These are phyloP conservation scores for Mormyrops boulengeri DNA, from an alignment of 2,797 vertebrate species.

Conservation along the genomic window DNA sequence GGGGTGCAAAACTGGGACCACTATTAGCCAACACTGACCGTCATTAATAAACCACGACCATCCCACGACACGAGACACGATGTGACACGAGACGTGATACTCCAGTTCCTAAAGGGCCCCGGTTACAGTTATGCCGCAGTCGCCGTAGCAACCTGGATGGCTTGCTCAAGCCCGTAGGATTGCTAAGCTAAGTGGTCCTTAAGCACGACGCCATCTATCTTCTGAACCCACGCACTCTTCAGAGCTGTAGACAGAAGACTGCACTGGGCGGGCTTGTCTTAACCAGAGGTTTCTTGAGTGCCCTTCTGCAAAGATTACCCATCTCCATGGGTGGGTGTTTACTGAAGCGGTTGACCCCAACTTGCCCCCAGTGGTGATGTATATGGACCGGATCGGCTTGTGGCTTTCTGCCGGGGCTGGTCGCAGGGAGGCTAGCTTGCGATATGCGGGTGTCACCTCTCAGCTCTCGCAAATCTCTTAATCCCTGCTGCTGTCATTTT, in stretches of 20 bases:
- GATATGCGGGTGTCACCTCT: background rate
- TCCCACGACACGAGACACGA: background rate
- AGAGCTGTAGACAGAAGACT: background rate
- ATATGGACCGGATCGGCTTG: background rate
- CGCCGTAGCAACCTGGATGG: background rate
- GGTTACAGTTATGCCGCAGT: background rate
- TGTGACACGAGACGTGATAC: background rate
- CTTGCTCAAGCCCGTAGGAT: background rate
- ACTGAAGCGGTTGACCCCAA: background rate
- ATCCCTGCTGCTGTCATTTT: background rate
- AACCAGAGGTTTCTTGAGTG: background rate
- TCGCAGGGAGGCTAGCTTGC: background rate
- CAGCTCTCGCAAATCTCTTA: background rate
- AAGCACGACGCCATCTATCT: background rate
- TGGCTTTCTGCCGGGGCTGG: background rate
- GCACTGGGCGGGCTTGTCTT: background rate
- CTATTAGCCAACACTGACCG: background rate
- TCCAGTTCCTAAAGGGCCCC: background rate
- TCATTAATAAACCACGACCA: background rate
- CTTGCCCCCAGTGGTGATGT: background rate
- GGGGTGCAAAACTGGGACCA: background rate
- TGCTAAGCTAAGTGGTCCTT: background rate
- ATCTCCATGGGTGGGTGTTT: background rate
- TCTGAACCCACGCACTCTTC: background rate
- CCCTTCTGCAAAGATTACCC: background rate